Evolutionary conservation across 2,888 invertebrate species (phyloP), one percentile per base, ranked within the genome.

Genomic region (Eumacrocentrus americanus): DNA sequence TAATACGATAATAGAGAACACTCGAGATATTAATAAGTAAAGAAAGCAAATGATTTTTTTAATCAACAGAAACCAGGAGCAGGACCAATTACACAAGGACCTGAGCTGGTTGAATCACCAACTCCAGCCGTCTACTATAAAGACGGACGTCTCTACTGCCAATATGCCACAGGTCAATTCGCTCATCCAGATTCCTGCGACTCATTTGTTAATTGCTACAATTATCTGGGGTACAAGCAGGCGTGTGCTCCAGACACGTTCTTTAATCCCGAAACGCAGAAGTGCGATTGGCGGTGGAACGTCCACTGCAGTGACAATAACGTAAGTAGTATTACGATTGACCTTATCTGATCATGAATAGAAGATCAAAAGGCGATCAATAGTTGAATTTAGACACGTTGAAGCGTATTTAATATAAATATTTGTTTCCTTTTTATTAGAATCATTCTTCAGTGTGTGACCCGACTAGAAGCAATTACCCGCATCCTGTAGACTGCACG

Each of bases 171-270:
- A 0, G 89, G 89, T 0, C 83, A 84, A 61, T 84, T 85, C 65
- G 83, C 86, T 0, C 87, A 88, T 71, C 83, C 84, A 3, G 80
- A 83, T 1, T 87, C 88, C 57, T 89, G 89, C 65, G 84, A 86
- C 63, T 86, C 87, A 63, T 89, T 85, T 72, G 81, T 89, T n/a
- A 88, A 86, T 72, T 89, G 89, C 68, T 87, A 84, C 83, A 84
- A 86, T 62, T 89, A 89, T 0, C 81, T 85, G 38, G 86, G 87
- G 0, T 81, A 80, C 47, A 82, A 88, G 3, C 86, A 87, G 67
- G 85, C 84, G 7, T 89, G 89, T 73, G 83, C 86, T 0, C 86
- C 88, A 0, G 88, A 88, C 9, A 89, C 89, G 0, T 81, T 87
- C 1, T 89, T 89, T 71, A 88, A 87, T 78, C 84, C 86, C 0